A percentile compares a stretch with the other conserved stretches of the same genome.
Evolutionary conservation across 2,797 vertebrate species (phyloP).

Genomic region (Scolopax bukidnonensis): DNA sequence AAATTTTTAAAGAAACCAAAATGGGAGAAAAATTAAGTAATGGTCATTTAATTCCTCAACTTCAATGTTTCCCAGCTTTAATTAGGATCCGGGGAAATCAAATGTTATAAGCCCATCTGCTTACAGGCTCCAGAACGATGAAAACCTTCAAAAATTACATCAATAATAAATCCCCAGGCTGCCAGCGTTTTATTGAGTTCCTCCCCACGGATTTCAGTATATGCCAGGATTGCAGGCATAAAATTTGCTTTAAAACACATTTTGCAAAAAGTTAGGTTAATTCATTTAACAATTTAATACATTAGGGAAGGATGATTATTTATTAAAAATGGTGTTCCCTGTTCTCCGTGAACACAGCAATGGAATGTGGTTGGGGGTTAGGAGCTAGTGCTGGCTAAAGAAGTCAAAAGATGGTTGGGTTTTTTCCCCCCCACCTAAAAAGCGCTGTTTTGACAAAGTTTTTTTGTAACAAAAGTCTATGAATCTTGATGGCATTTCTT

Average conservation of each 20-base stretch:
- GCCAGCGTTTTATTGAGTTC: not conserved
- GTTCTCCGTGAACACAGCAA: rapidly evolving
- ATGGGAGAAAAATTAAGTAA: slow-evolving; percentile 29
- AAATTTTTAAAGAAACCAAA: not conserved
- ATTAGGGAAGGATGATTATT: not conserved
- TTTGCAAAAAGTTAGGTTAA: not conserved
- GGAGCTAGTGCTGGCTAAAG: not conserved
- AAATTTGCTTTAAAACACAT: not conserved
- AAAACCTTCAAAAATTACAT: not conserved
- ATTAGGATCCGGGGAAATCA: slow-evolving; percentile 29
- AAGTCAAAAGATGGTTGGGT: not conserved
- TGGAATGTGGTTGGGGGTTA: rapidly evolving
- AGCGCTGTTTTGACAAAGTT: not conserved
- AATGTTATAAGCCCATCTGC: not conserved
- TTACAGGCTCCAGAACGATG: slow-evolving; percentile 23
- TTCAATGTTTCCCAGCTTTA: slow-evolving; percentile 30
- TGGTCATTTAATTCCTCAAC: slow-evolving; percentile 41
- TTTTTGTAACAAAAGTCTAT: rapidly evolving
- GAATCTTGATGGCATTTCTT: not conserved
- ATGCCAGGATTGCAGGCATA: not conserved
- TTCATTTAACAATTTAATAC: not conserved
- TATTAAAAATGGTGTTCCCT: not conserved
- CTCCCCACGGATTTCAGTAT: slow-evolving; percentile 4
- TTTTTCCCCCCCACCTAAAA: not conserved
- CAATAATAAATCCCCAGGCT: slow-evolving; percentile 36